These are phyloP conservation scores for Mesitornis unicolor DNA, from an alignment of 2,113 vertebrate genomes.

Conservation along the genomic window DNA sequence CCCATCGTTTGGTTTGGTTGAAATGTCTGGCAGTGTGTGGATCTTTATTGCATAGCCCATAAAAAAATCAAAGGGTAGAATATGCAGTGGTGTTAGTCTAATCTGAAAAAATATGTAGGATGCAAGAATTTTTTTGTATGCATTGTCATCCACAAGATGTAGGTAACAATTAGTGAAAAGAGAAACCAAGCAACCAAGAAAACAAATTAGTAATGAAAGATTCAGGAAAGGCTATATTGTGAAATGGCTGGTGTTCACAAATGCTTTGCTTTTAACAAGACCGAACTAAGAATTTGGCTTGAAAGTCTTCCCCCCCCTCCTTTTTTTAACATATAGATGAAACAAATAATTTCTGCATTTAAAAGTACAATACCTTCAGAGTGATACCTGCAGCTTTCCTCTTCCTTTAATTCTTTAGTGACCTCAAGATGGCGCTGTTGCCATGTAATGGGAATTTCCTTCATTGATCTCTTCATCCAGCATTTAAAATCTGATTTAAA, in stretches of 20 bases:
- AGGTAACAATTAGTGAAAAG: background rate
- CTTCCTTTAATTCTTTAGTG: background rate
- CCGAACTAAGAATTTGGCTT: background rate
- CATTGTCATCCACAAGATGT: background rate
- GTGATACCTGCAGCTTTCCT: background rate
- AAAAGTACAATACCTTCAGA: background rate
- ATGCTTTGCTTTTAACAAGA: background rate
- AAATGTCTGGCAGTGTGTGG: background rate
- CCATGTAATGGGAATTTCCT: background rate
- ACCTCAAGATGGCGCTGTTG: slow-evolving; percentile 63
- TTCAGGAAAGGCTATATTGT: background rate
- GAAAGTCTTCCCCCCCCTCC: no score
- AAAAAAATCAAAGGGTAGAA: background rate
- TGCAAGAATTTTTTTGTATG: background rate
- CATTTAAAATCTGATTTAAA: background rate
- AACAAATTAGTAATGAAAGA: background rate
- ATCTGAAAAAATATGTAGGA: background rate
- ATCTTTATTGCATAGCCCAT: background rate
- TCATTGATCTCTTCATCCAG: background rate
- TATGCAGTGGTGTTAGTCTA: background rate
- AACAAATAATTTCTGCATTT: background rate
- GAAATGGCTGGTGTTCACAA: background rate
- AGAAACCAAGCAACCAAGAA: background rate
- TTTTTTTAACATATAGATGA: background rate
- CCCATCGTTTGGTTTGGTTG: background rate